Base-by-base conservation (phyloP, 2,888 invertebrate species). In the Mylabris sibirica region DNA sequence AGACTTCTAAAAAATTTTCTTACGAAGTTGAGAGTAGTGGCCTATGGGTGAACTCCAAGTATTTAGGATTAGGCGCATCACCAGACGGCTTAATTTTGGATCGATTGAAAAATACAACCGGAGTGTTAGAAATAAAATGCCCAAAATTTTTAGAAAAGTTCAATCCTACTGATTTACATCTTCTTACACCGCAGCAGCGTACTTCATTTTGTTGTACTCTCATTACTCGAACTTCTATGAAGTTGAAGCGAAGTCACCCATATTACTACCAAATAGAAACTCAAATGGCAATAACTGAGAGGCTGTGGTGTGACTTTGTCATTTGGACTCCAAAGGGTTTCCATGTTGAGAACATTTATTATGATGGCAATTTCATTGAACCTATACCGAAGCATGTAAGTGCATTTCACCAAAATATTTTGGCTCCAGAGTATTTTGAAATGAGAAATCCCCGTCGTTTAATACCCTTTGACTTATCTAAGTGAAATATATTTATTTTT, bases 221-320 rank as follows among this genome's bases (percentile, higher is more conserved):
- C 11, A 11, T 57, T 57, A 57, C 6, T 11, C 57, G n/a, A 8
- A 57, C n/a, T 57, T 57, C 26, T 26, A 26, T 26, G 26, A 26
- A 26, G 5, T 26, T 26, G 26, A 26, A 26, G 5, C 20, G 5
- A 26, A 26, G 5, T 26, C 26, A 26, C 5, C 2, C 2, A 26
- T 26, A 26, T 26, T 26, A 26, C 5, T 26, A 3, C 5, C 26
- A 26, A 26, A 5, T 26, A 26, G 12, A 59, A 59, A 59, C 20
- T 24, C 71, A 75, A 71, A 74, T 76, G 73, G 74, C 73, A 4
- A 68, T 76, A n/a, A 71, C 70, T 17, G 68, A 73, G 60, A 69
- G 69, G 66, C 24, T 49, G 34, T 75, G 66, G 68, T 76, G 75
- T 71, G 73, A 76, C 64, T 74, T 76, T 65, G 72, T 76, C 22